phyloP scores from a whole-genome alignment of 2,888 invertebrate species.

The Atrina japonica region DNA sequence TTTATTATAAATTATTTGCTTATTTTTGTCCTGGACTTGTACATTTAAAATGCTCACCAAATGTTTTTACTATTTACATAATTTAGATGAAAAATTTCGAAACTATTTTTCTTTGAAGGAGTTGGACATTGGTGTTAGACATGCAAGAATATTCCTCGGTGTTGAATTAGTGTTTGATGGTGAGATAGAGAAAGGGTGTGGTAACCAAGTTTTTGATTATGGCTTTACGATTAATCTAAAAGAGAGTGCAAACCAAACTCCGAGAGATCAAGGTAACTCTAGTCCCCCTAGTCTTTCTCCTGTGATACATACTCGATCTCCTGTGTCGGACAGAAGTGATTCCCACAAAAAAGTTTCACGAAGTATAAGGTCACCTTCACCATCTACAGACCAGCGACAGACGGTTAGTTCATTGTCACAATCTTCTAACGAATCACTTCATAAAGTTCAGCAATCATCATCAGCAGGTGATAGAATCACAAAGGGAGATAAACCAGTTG shows the following conservation, averaged over 20 bases:
- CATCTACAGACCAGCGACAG: slow-evolving; percentile 40
- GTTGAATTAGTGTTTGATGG: slow-evolving; percentile 74
- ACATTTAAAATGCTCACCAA: no score
- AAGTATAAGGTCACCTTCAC: slow-evolving; percentile 45
- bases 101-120: slow-evolving; percentile 69
- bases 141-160: slow-evolving; percentile 69
- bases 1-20: no score
- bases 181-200: slow-evolving; percentile 79
- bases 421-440: slow-evolving; percentile 45
- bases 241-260: slow-evolving; percentile 29
- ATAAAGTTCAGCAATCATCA: slow-evolving; percentile 18
- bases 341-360: background rate
- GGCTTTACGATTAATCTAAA: slow-evolving; percentile 58
- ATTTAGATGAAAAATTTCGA: no score
- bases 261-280: slow-evolving; percentile 20
- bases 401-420: slow-evolving; percentile 63
- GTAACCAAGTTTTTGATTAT: slow-evolving; percentile 80
- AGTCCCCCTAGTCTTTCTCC: slow-evolving; percentile 43
- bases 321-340: slow-evolving; percentile 7
- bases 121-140: slow-evolving; percentile 74
- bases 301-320: slow-evolving; percentile 35
- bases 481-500: slow-evolving; percentile 42
- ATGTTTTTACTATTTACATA: no score
- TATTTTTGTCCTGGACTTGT: no score
- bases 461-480: slow-evolving; percentile 38